Evolutionary conservation across 2,888 invertebrate genomes (phyloP).

Genomic region (Harpalus rufipes): DNA sequence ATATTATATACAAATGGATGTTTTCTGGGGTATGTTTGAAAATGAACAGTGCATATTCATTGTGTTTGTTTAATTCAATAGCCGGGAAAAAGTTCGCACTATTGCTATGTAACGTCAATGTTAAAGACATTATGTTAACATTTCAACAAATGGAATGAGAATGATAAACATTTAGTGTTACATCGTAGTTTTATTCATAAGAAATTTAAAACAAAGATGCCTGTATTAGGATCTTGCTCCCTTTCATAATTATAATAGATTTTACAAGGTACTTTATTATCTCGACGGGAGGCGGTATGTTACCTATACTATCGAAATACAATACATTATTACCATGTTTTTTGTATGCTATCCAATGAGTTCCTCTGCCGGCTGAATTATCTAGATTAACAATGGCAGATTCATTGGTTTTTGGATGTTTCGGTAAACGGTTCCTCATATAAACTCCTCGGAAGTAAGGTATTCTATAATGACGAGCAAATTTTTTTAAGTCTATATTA

Average conservation of each 20-base stretch:
- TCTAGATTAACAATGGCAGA: conserved; percentile 73
- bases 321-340: conserved; percentile 70
- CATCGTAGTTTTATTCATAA: no score
- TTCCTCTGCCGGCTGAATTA: conserved; percentile 70
- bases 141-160: neutral
- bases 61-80: conserved; percentile 68
- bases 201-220: conserved; percentile 71
- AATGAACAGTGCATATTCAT: conserved; percentile 70
- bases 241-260: conserved; percentile 71
- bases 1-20: no score
- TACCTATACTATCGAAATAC: conserved; percentile 72
- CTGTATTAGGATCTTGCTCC: conserved; percentile 71
- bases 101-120: conserved; percentile 9
- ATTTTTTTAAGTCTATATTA: neutral
- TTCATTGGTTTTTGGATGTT: conserved; percentile 69
- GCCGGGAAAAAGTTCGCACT: conserved; percentile 69
- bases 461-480: neutral
- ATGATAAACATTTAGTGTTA: conserved; percentile 20
- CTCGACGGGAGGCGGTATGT: conserved; percentile 72
- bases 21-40: no score
- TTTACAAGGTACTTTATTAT: conserved; percentile 70
- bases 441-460: conserved; percentile 71
- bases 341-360: conserved; percentile 74
- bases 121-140: neutral
- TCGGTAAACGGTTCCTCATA: conserved; percentile 69